A percentile compares a stretch with the other conserved stretches of the same genome.
Conservation (phyloP, 2,888 invertebrate genomes). For the Netelia virgata region DNA sequence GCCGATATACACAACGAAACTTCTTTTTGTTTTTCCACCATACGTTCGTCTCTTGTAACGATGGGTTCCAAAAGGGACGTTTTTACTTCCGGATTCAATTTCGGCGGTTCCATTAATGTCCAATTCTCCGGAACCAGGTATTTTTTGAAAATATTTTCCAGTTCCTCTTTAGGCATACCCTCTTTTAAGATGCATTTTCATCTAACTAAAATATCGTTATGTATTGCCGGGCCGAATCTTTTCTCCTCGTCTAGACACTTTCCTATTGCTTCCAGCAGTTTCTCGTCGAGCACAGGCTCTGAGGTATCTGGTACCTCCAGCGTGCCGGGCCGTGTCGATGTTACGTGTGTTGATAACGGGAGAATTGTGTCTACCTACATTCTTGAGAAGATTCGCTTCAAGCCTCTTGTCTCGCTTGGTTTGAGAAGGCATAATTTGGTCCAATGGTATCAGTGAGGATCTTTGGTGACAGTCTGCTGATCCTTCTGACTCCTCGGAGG, state of each 20-base stretch:
- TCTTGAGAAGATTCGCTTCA: not conserved
- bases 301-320: slow-evolving; percentile 28
- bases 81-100: slow-evolving; percentile 56
- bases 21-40: slow-evolving; percentile 47
- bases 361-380: not conserved
- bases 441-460: no score
- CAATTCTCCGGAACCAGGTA: slow-evolving; percentile 58
- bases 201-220: slow-evolving; percentile 43
- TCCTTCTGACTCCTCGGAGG: slow-evolving; percentile 8
- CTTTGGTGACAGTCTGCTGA: no score
- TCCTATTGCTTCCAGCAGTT: slow-evolving; percentile 52
- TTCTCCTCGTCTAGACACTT: slow-evolving; percentile 49
- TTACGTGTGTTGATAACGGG: not conserved
- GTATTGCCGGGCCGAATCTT: slow-evolving; percentile 44
- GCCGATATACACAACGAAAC: slow-evolving; percentile 51
- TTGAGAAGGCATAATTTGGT: no score
- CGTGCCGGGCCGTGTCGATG: not conserved
- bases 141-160: slow-evolving; percentile 42
- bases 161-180: slow-evolving; percentile 42
- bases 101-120: slow-evolving; percentile 54
- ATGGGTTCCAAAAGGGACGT: slow-evolving; percentile 54
- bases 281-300: slow-evolving; percentile 31
- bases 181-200: slow-evolving; percentile 48
- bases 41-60: slow-evolving; percentile 48
- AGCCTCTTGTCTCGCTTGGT: no score